A percentile compares a stretch with the other conserved stretches of the same genome.
Evolutionary conservation across 2,888 invertebrate genomes (phyloP).

Genomic region (Eucera pruinosa): DNA sequence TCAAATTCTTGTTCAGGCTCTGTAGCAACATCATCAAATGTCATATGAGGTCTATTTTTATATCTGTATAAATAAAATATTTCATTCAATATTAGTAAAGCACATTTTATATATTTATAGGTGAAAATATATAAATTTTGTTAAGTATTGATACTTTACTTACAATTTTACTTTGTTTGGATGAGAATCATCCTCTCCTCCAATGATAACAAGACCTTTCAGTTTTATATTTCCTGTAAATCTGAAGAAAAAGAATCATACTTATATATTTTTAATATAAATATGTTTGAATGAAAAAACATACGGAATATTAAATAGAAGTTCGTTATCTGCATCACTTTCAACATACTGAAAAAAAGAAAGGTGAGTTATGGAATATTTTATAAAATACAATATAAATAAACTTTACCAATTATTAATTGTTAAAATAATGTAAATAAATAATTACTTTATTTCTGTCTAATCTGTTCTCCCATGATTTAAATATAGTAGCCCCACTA

Average conservation of each 20-base stretch:
- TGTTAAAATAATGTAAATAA: constrained; percentile 22
- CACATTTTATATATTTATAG: not conserved
- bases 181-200: constrained; percentile 94
- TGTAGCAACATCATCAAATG: constrained; percentile 93
- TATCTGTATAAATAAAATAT: constrained; percentile 86
- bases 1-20: constrained; percentile 96
- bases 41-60: constrained; percentile 97
- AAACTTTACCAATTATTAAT: not conserved
- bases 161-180: constrained; percentile 95
- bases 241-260: constrained; percentile 78
- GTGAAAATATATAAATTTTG: too few relatives aligned
- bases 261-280: not conserved
- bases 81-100: not conserved
- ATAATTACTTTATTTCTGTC: constrained; percentile 89
- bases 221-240: constrained; percentile 98
- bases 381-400: not conserved
- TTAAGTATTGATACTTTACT: constrained; percentile 84
- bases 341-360: constrained; percentile 91
- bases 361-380: constrained; percentile 19
- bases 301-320: constrained; percentile 97
- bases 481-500: constrained; percentile 95
- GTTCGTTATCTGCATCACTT: constrained; percentile 98
- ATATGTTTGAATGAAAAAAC: constrained; percentile 73
- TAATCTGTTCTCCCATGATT: constrained; percentile 94
- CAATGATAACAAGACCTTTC: constrained; percentile 96